Base-by-base conservation (phyloP, 2,113 vertebrate genomes). In the Pelecanus crispus region DNA sequence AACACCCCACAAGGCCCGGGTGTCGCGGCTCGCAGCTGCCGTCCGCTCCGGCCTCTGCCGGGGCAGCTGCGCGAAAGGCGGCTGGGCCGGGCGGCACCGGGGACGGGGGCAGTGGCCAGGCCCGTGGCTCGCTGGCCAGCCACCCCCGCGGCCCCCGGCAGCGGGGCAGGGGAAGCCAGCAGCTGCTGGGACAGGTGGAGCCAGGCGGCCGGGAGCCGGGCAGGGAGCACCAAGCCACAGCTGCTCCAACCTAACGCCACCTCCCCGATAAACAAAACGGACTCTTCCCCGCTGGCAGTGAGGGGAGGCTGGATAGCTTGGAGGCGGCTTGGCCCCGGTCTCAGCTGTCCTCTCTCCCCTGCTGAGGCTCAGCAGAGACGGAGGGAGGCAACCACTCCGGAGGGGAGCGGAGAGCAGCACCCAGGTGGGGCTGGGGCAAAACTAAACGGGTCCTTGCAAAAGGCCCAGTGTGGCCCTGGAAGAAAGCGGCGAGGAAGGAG, bases 101-200 rank as follows among this genome's bases (percentile, higher is more conserved):
- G 81, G 67, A 66, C 2, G 1, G 66, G 31, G 29, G 45, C 81
- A 31, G 56, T 0, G 38, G 50, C 75, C 2, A 1, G 52, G 70
- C 36, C 0, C 1, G 58, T 53, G 67, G 71, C 82, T 63, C 7
- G 1, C 63, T 0, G 5, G 16, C 65, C 3, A 1, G 53, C 73
- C 25, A 21, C 70, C 11, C 9, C 44, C 94, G 6, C 32, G 4
- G 79, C 52, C 58, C 42, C 81, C 29, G 25, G 84, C 72, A 78
- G 90, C 50, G 10, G 67, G 24, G 86, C 79, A 3, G 17, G 56
- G 72, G 67, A 22, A 80, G 58, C 28, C 7, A 12, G 50, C 96
- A 96, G 95, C 96, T 97, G 96, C 94, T 20, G 72, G 90, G 86
- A 96, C 96, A 97, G 96, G 92, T 96, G 95, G 94, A 53, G 79